Percentiles rank a stretch among this genome's conserved stretches.
Conservation (phyloP, 2,797 vertebrate genomes). For the Micrastur ruficollis region DNA sequence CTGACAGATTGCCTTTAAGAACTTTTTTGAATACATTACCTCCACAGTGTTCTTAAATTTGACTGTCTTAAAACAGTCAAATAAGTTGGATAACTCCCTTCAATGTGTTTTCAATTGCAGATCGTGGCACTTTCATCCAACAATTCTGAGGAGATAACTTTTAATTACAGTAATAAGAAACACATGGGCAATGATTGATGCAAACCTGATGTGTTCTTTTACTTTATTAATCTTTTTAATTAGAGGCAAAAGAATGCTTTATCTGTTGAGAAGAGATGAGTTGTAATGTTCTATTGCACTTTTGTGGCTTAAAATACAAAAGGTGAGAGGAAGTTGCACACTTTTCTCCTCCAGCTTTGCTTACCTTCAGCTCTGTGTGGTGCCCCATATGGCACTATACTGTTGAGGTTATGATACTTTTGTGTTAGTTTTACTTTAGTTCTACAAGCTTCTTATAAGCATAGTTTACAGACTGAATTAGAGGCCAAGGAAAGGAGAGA, state of each 20-base stretch:
- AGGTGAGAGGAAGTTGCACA: slow-evolving; percentile 39
- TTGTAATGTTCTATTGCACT: slow-evolving; percentile 75
- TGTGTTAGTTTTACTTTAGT: neutral
- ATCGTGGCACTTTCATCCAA: slow-evolving; percentile 73
- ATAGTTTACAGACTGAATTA: neutral
- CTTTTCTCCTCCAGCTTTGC: neutral
- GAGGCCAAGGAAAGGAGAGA: neutral
- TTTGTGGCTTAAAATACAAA: slow-evolving; percentile 78
- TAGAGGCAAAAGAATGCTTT: slow-evolving; percentile 83
- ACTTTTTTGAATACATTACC: slow-evolving; percentile 38
- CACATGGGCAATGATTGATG: slow-evolving; percentile 79
- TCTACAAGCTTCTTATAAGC: neutral
- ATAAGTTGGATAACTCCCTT: slow-evolving; percentile 62
- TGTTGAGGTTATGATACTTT: neutral
- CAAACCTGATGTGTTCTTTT: slow-evolving; percentile 74
- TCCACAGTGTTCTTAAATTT: slow-evolving; percentile 45
- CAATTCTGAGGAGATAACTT: slow-evolving; percentile 78
- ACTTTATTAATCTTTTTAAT: slow-evolving; percentile 81
- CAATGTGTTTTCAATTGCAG: slow-evolving; percentile 81
- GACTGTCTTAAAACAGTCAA: slow-evolving; percentile 57
- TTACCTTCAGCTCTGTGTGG: neutral
- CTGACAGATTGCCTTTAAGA: slow-evolving; percentile 51
- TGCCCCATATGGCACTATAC: neutral
- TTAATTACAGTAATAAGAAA: slow-evolving; percentile 81
- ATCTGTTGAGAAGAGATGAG: slow-evolving; percentile 81